phyloP scores from a whole-genome alignment of 2,113 vertebrate species.

The Ochotona princeps region DNA sequence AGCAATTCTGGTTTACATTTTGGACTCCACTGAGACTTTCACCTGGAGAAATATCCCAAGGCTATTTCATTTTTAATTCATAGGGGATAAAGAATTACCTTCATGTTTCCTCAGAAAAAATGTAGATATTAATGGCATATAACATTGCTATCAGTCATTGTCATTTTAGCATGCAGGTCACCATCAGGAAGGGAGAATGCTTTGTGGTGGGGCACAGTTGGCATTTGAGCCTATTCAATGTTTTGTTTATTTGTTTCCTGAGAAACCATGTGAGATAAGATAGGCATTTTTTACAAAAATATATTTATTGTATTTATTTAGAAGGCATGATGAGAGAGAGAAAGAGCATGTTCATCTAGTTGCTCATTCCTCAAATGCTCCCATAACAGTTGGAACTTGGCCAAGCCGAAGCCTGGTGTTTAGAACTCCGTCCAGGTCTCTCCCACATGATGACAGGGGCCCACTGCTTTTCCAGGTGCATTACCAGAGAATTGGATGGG shows the following conservation, averaged over 20 bases:
- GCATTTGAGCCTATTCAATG: neutral
- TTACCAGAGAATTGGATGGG: too few species aligned
- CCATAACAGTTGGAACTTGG: too few species aligned
- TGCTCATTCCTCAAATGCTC: too few species aligned
- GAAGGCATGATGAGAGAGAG: too few species aligned
- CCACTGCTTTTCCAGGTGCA: too few species aligned
- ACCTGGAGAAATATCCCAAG: neutral
- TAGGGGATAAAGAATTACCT: slow-evolving; percentile 31
- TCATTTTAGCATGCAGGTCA: neutral
- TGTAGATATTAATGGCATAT: neutral
- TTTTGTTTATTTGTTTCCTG: slow-evolving; percentile 21
- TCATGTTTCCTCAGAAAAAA: slow-evolving; percentile 26
- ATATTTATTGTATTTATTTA: too few species aligned
- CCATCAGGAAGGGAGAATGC: neutral
- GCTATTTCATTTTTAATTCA: slow-evolving; percentile 21
- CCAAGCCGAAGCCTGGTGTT: too few species aligned
- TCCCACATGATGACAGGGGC: too few species aligned
- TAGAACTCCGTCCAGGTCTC: too few species aligned
- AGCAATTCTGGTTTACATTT: neutral
- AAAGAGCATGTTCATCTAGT: too few species aligned
- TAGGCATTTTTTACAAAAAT: neutral
- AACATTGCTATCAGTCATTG: neutral
- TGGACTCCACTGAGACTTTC: slow-evolving; percentile 1
- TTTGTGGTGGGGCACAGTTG: neutral
- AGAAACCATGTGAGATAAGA: neutral